A percentile compares a stretch with the other conserved stretches of the same genome.
These are phyloP conservation scores for Hippasteria phrygiana DNA, from an alignment of 53 echinoderm and acorn worm genomes.

Conservation along the genomic window DNA sequence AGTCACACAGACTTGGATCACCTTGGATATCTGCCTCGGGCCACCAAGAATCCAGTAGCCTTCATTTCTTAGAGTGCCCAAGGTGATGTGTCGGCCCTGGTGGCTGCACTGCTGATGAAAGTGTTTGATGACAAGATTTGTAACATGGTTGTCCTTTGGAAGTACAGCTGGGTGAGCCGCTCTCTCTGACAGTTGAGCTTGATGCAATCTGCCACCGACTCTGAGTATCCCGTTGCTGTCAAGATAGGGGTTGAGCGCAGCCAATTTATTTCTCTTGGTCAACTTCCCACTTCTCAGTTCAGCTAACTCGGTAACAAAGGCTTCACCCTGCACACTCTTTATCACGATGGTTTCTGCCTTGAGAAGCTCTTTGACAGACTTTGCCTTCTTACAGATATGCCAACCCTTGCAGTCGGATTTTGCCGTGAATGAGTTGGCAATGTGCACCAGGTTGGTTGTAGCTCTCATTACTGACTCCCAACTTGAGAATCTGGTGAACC, in stretches of 20 bases:
- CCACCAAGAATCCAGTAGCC: no score
- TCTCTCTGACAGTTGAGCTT: conserved; percentile 41
- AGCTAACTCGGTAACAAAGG: conserved; percentile 53
- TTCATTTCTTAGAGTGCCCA: no score
- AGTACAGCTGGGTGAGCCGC: conserved; percentile 64
- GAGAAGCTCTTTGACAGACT: conserved; percentile 14
- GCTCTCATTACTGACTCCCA: conserved; percentile 67
- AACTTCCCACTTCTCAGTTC: conserved; percentile 61
- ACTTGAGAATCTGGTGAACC: conserved; percentile 65
- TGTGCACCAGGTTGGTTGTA: conserved; percentile 47
- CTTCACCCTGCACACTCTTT: conserved; percentile 66
- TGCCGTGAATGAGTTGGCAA: conserved; percentile 33
- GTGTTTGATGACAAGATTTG: conserved; percentile 46
- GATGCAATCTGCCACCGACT: conserved; percentile 64
- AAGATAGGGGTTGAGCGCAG: conserved; percentile 57
- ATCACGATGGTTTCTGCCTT: conserved; percentile 59
- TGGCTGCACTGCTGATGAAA: conserved; percentile 56
- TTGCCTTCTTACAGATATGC: conserved; percentile 69
- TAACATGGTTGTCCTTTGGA: conserved; percentile 65
- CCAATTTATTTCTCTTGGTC: conserved; percentile 53
- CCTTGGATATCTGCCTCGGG: no score
- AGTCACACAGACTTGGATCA: conserved; percentile 30
- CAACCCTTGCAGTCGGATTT: conserved; percentile 54
- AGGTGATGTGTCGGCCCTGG: no score
- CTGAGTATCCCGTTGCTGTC: conserved; percentile 48